A percentile compares a stretch with the other conserved stretches of the same genome.
These are phyloP conservation scores for Miltochrista miniata DNA, from an alignment of 2,888 invertebrate genomes.

Conservation along the genomic window DNA sequence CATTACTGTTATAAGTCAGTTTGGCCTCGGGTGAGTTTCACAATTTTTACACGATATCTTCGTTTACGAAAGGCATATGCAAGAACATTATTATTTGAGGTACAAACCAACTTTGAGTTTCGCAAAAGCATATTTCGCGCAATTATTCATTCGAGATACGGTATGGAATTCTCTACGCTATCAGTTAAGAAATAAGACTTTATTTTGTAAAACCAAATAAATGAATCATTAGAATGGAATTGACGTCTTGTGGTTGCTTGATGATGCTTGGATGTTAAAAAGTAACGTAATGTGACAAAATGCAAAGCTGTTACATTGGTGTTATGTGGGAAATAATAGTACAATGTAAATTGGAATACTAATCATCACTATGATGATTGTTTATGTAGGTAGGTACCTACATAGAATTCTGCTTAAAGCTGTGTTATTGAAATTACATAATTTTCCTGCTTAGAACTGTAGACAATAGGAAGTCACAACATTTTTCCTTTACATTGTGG, in stretches of 20 bases:
- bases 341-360: too few species aligned
- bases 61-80: slow-evolving; percentile 70
- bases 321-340: slow-evolving; percentile 22
- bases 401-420: too few species aligned
- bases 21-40: slow-evolving; percentile 64
- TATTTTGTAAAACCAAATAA: slow-evolving; percentile 20
- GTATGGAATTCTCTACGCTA: slow-evolving; percentile 29
- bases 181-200: slow-evolving; percentile 18
- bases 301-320: slow-evolving; percentile 28
- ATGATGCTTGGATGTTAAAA: slow-evolving; percentile 33
- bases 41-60: slow-evolving; percentile 72
- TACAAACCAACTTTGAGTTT: slow-evolving; percentile 39
- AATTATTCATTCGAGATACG: slow-evolving; percentile 25
- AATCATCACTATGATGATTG: too few species aligned
- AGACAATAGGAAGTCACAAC: too few species aligned
- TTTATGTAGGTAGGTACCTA: too few species aligned
- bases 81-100: slow-evolving; percentile 58
- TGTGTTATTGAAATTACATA: too few species aligned
- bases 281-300: slow-evolving; percentile 36
- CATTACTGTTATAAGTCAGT: slow-evolving; percentile 30
- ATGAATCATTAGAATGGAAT: slow-evolving; percentile 22
- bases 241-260: slow-evolving; percentile 25
- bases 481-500: too few species aligned
- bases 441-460: too few species aligned
- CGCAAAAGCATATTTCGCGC: slow-evolving; percentile 47